Evolutionary conservation across 2,888 invertebrate species (phyloP).

Genomic region (Leptura quadrifasciata): DNA sequence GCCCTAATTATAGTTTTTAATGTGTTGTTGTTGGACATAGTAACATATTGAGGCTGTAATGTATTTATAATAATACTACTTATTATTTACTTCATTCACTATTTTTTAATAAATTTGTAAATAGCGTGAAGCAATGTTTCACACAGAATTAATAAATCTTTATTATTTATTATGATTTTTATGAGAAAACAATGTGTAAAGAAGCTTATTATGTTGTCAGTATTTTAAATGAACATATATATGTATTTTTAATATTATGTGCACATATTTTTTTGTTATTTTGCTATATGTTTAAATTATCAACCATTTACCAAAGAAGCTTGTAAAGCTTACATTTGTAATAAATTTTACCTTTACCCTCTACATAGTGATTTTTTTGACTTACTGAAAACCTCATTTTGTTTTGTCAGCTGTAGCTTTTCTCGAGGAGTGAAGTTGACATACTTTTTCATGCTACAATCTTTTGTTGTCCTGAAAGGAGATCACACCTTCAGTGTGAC

Average conservation of each 20-base stretch:
- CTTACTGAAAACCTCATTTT: too few species aligned
- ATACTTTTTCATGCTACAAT: too few species aligned
- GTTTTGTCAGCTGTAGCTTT: too few species aligned
- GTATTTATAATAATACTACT: slow-evolving; percentile 28
- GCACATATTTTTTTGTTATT: slow-evolving; percentile 37
- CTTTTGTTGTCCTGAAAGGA: too few species aligned
- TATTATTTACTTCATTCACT: slow-evolving; percentile 19
- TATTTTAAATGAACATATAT: slow-evolving; percentile 39
- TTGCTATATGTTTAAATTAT: slow-evolving; percentile 29
- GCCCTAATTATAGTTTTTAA: slow-evolving; percentile 38
- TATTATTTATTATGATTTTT: slow-evolving; percentile 31
- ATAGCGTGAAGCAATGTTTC: slow-evolving; percentile 14
- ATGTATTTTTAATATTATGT: slow-evolving; percentile 29
- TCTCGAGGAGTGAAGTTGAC: too few species aligned
- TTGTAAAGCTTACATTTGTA: slow-evolving; percentile 50
- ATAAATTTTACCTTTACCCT: slow-evolving; percentile 40
- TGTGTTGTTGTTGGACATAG: slow-evolving; percentile 24
- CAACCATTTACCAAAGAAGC: slow-evolving; percentile 52
- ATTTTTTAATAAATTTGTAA: slow-evolving; percentile 34
- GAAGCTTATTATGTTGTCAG: slow-evolving; percentile 37
- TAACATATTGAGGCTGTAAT: slow-evolving; percentile 33
- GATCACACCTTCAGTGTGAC: too few species aligned
- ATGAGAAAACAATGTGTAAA: slow-evolving; percentile 7
- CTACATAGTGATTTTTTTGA: slow-evolving; percentile 4
- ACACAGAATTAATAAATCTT: slow-evolving; percentile 14